A percentile compares a stretch with the other conserved stretches of the same genome.
Conservation (phyloP, 2,888 invertebrate genomes). For the Terebella lapidaria region DNA sequence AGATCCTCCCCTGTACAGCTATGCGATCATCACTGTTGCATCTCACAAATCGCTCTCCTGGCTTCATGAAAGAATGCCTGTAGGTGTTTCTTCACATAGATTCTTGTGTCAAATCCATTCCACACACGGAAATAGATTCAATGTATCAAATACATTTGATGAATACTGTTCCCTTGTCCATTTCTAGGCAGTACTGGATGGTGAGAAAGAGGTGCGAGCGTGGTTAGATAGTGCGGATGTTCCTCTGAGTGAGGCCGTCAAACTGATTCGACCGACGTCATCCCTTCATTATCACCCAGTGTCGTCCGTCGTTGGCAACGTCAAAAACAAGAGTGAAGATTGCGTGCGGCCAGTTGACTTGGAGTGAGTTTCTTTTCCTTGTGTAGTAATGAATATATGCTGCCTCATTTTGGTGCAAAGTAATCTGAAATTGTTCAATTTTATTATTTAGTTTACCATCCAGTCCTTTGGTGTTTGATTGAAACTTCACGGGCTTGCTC, state of each 20-base stretch:
- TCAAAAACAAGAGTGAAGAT: constrained; percentile 62
- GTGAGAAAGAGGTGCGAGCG: constrained; percentile 59
- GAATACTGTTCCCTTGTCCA: neutral
- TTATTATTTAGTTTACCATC: too few species aligned
- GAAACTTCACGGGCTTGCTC: too few species aligned
- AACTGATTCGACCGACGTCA: constrained; percentile 48
- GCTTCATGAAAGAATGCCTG: constrained; percentile 27
- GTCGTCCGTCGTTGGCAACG: constrained; percentile 67
- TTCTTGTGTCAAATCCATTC: neutral
- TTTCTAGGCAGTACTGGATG: constrained; percentile 64
- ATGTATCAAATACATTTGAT: neutral
- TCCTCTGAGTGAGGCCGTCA: constrained; percentile 37
- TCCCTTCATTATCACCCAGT: constrained; percentile 67
- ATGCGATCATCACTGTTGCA: constrained; percentile 73
- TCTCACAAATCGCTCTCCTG: constrained; percentile 20
- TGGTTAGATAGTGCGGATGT: constrained; percentile 46
- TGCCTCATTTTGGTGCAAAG: neutral
- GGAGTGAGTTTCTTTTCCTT: constrained; percentile 29
- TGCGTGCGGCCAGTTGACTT: constrained; percentile 50
- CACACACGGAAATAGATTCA: too few species aligned
- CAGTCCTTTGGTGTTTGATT: neutral
- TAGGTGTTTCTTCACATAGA: constrained; percentile 8
- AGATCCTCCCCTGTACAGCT: constrained; percentile 40
- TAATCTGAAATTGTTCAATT: neutral
- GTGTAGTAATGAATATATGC: neutral